Conservation (phyloP, 2,113 vertebrate genomes). For the Thamnophis sirtalis region DNA sequence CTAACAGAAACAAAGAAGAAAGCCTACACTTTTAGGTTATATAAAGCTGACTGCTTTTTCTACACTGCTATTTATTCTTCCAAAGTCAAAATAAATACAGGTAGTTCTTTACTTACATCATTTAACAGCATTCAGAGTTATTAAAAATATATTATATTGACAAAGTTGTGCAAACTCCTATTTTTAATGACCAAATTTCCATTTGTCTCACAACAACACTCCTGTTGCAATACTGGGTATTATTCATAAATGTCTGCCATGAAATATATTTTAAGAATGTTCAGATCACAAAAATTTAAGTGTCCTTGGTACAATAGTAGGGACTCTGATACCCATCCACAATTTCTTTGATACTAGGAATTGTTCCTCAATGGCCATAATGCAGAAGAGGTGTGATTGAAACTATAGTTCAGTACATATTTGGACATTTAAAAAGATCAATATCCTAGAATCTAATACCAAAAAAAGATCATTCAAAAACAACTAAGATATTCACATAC, state of each 20-base stretch:
- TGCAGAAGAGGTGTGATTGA: background rate
- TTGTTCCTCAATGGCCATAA: background rate
- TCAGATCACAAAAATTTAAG: background rate
- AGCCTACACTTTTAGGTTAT: background rate
- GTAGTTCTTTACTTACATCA: too few relatives aligned
- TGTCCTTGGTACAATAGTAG: background rate
- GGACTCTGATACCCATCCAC: background rate
- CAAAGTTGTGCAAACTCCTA: background rate
- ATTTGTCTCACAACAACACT: background rate
- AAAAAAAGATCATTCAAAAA: background rate
- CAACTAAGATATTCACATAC: background rate
- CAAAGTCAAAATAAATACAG: background rate
- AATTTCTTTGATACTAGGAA: background rate
- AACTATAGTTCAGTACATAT: background rate
- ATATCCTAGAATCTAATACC: background rate
- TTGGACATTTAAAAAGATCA: background rate
- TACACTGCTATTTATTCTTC: background rate
- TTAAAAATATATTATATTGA: background rate
- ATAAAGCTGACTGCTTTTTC: background rate
- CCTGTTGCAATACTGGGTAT: background rate
- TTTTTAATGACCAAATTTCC: background rate
- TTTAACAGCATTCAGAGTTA: background rate
- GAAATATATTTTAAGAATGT: background rate
- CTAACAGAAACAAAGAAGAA: background rate
- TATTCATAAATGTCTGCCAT: background rate